These are phyloP conservation scores for Argyresthia goedartella DNA, from an alignment of 2,888 invertebrate species.

Conservation along the genomic window DNA sequence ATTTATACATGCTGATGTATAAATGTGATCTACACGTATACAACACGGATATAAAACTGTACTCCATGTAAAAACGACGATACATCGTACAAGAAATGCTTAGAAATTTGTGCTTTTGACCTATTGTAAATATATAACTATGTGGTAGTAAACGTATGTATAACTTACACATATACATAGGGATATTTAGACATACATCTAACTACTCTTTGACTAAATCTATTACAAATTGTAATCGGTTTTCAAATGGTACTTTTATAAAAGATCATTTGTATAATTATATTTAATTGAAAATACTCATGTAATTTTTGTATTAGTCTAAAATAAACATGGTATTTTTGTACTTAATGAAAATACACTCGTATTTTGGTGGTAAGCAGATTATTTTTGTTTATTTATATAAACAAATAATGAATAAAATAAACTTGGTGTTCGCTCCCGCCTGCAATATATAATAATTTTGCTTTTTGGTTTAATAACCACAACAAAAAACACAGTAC, in stretches of 20 bases:
- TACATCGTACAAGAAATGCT: slow-evolving; percentile 42
- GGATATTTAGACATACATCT: slow-evolving; percentile 27
- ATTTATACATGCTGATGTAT: slow-evolving; percentile 5
- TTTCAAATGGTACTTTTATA: slow-evolving; percentile 30
- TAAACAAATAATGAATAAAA: too few species aligned
- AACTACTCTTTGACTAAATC: slow-evolving; percentile 23
- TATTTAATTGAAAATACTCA: too few species aligned
- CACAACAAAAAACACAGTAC: too few species aligned
- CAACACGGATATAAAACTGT: slow-evolving; percentile 34
- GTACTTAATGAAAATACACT: too few species aligned
- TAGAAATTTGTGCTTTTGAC: slow-evolving; percentile 51
- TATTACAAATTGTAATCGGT: slow-evolving; percentile 45
- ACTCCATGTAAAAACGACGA: slow-evolving; percentile 34
- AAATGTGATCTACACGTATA: slow-evolving; percentile 42
- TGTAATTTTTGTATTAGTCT: too few species aligned
- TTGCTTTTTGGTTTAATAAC: too few species aligned
- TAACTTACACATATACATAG: slow-evolving; percentile 16
- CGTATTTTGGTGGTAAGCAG: too few species aligned
- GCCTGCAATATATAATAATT: too few species aligned
- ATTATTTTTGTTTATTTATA: too few species aligned
- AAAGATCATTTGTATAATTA: slow-evolving; percentile 27
- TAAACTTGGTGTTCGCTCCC: too few species aligned
- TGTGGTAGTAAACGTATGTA: slow-evolving; percentile 7
- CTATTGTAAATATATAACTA: slow-evolving; percentile 22
- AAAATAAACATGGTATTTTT: too few species aligned